phyloP scores from a whole-genome alignment of 37 sponge, comb jelly and placozoan genomes.

The Bolinopsis microptera region DNA sequence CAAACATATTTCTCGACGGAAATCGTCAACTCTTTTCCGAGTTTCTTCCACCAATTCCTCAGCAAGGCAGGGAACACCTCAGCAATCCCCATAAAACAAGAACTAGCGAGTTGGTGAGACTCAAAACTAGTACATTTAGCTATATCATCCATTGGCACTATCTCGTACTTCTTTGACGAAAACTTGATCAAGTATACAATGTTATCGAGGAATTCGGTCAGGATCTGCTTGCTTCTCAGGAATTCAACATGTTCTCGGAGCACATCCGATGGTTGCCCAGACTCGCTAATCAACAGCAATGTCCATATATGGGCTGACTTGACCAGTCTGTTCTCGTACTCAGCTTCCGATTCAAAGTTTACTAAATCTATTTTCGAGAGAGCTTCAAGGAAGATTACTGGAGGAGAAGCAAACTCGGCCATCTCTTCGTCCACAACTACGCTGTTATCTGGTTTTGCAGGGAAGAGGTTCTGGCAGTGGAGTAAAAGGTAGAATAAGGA shows the following conservation, averaged over 20 bases:
- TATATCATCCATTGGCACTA: background rate
- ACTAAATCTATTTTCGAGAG: slow-evolving; percentile 10
- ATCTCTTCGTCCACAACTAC: background rate
- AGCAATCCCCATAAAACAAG: slow-evolving; percentile 56
- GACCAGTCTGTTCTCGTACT: background rate
- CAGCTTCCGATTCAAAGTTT: background rate
- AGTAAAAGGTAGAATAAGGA: background rate
- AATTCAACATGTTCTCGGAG: slow-evolving; percentile 57
- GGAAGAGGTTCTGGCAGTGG: background rate
- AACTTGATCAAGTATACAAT: slow-evolving; percentile 37
- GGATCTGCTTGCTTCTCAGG: slow-evolving; percentile 16
- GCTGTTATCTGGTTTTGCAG: background rate
- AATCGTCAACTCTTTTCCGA: background rate
- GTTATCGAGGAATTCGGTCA: slow-evolving; percentile 9
- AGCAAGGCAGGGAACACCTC: background rate
- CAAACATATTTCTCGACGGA: slow-evolving; percentile 37
- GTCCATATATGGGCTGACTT: background rate
- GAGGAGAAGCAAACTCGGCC: slow-evolving; percentile 16
- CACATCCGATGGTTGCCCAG: background rate
- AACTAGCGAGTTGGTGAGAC: slow-evolving; percentile 5
- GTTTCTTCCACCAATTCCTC: slow-evolving; percentile 51
- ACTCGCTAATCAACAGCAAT: background rate
- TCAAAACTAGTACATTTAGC: background rate
- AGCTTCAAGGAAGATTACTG: background rate
- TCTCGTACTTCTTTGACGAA: background rate